Evolutionary conservation across 2,797 vertebrate species (phyloP).

Genomic region (Cirrhinus molitorella): DNA sequence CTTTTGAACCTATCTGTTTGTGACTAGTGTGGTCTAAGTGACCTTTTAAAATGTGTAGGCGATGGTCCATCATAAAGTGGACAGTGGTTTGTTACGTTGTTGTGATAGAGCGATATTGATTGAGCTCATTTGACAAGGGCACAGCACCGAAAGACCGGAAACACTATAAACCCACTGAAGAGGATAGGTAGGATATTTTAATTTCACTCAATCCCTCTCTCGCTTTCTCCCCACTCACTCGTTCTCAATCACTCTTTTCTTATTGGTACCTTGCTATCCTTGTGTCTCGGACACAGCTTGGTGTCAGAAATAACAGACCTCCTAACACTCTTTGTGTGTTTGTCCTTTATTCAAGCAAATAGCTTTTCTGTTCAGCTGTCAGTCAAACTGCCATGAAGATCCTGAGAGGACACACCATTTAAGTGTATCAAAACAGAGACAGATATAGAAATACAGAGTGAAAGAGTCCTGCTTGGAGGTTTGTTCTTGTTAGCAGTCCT

Average conservation of each 20-base stretch:
- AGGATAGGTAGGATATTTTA: slow-evolving; percentile 26
- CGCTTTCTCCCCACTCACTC: slow-evolving; percentile 1
- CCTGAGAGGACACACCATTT: slow-evolving; percentile 36
- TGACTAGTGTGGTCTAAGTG: slow-evolving; percentile 70
- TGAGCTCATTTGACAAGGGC: slow-evolving; percentile 71
- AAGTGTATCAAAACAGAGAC: slow-evolving; percentile 35
- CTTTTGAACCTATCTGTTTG: slow-evolving; percentile 47
- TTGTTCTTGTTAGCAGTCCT: slow-evolving; percentile 10
- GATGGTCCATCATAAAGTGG: slow-evolving; percentile 73
- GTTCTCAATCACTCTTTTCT: not conserved
- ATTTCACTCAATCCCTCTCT: slow-evolving; percentile 14
- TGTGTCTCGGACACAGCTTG: slow-evolving; percentile 9
- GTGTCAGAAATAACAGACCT: slow-evolving; percentile 46
- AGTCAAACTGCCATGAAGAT: slow-evolving; percentile 41
- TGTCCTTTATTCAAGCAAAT: slow-evolving; percentile 50
- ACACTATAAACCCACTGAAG: slow-evolving; percentile 38
- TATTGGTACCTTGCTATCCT: slow-evolving; percentile 35
- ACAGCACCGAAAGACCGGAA: slow-evolving; percentile 12
- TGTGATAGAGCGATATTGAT: slow-evolving; percentile 68
- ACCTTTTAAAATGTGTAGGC: slow-evolving; percentile 79
- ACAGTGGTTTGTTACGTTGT: slow-evolving; percentile 71
- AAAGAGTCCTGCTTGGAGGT: not conserved
- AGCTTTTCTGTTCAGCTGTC: slow-evolving; percentile 49
- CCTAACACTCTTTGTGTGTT: slow-evolving; percentile 32
- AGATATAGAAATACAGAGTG: slow-evolving; percentile 12